Evolutionary conservation across 2,113 vertebrate genomes (phyloP).

Genomic region (Alces alces): DNA sequence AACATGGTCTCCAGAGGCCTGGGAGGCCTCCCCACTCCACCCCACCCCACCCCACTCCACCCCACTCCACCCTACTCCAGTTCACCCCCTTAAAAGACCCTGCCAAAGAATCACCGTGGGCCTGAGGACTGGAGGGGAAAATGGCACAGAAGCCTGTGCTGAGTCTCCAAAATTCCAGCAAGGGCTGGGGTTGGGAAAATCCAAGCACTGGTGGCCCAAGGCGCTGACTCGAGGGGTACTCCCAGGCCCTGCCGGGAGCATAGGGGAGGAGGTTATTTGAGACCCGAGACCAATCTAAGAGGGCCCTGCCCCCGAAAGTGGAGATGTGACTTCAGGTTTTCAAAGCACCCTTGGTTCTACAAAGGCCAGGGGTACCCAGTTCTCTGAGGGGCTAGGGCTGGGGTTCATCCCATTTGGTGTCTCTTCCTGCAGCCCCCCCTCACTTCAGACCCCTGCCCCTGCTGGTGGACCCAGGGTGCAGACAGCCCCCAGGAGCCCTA

Average conservation of each 20-base stretch:
- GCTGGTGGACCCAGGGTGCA: not conserved
- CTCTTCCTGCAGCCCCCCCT: not conserved
- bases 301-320: accelerated
- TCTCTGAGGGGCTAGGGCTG: not conserved
- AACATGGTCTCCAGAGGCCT: not conserved
- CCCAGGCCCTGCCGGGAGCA: not conserved
- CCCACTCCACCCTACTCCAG: not conserved
- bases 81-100: not conserved
- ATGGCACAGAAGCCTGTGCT: accelerated
- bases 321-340: not conserved
- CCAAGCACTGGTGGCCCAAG: not conserved
- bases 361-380: not conserved
- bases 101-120: not conserved
- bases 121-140: not conserved
- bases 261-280: not conserved
- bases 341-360: not conserved
- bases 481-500: not conserved
- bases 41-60: no score
- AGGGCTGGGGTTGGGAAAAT: not conserved
- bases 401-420: not conserved
- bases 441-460: not conserved
- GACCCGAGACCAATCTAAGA: not conserved
- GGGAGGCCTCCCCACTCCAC: no score
- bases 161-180: not conserved
- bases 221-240: accelerated